Evolutionary conservation across 2,888 invertebrate species (phyloP), one percentile per base, ranked within the genome.

Genomic region (Aphidius colemani): DNA sequence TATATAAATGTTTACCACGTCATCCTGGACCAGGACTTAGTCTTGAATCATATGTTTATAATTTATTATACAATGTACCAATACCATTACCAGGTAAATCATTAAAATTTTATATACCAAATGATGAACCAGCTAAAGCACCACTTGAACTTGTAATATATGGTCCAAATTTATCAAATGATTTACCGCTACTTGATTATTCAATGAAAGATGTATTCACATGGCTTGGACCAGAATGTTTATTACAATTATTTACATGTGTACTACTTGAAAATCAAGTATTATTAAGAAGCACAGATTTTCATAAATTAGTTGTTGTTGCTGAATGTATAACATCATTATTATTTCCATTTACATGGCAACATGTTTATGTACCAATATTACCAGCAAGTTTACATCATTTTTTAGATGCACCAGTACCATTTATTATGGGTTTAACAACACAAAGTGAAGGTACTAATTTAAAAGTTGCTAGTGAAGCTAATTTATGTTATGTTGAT

Each of bases 331-430:
- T 98, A 72, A 93, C 92, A 4, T 88, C 94, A 0, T 85, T 99
- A 39, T 85, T 98, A 48, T 93, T 98, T 77, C 99, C 99, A 2
- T 99, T 98, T 81, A 87, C 90, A 40, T 99, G 99, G 99, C 96
- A 97, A 60, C 98, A 99, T 83, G 98, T 99, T 4, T 99, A 99
- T 83, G 99, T 98, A 66, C 99, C 99, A 41, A 97, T 99, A 77
- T 85, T 99, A 74, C 99, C 99, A 1, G 94, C 96, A 58, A 92
- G 95, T 13, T 85, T 97, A 67, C 92, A 95, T 82, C 96, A 98
- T 80, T 99, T 99, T 84, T 87, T 99, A 55, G 99, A 99, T 84
- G 99, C 99, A 6, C 99, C 99, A 0, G 98, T 99, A 61, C 99
- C 99, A 45, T 99, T 96, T 84, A 92, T 99, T 66, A 99, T 99